Base-by-base conservation (phyloP, 2,113 vertebrate species). In the Orthonyx spaldingii region DNA sequence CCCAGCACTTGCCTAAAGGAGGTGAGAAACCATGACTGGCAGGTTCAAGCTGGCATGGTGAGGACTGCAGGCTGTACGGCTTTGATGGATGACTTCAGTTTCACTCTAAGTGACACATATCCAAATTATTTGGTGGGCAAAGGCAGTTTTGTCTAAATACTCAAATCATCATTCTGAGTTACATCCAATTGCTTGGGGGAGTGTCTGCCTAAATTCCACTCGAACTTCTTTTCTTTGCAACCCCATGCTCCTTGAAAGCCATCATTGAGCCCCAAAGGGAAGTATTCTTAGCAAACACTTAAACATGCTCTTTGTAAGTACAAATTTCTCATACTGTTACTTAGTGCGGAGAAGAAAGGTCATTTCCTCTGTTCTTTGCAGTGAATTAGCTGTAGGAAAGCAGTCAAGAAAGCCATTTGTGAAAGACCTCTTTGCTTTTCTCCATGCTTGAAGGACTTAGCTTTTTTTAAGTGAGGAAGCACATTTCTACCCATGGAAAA, bases 11-110 rank as follows among this genome's bases (percentile, higher is more conserved):
- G 74, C 24, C 41, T 63, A 30, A 74, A 78, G 71, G 35, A 84
- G 60, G 27, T 86, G 90, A 94, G 71, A 90, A 95, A 77, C 53
- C 70, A 83, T 55, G 90, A 94, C 56, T 90, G 82, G 69, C 87
- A 93, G 87, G 71, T 95, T 95, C 78, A 90, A 92, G 79, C 75
- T 93, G 94, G 59, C 71, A 55, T 3, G 66, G 60, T 33, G 85
- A 90, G 52, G 87, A 41, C 71, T 56, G 27, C 35, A 52, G 49
- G 68, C 52, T 90, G 66, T 33, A 87, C 10, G 27, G 27, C 17
- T 80, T 65, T 74, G 83, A 88, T 41, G 44, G 47, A 84, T 75
- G 59, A 93, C 59, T 95, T 94, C 47, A 37, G 56, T 28, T 83
- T 86, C 56, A 41, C 27, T 76, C 52, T 70, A 75, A 90, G 49